Conservation (phyloP, 1,140 invertebrate genomes). For the Zaprionus vittiger region DNA sequence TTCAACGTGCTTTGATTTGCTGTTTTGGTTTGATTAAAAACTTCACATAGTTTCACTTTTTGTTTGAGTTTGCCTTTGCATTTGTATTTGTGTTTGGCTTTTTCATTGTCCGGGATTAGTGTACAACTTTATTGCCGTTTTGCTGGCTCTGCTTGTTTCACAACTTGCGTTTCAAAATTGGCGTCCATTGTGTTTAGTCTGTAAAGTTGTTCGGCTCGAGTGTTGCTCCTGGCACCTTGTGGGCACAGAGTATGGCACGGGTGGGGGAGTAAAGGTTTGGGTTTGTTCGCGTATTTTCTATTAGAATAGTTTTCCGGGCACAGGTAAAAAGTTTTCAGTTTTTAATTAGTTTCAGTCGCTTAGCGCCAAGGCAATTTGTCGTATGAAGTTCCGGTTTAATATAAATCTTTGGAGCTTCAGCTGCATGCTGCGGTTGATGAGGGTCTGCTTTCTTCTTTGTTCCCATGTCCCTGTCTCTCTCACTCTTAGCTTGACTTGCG, state of each 20-base stretch:
- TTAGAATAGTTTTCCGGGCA: slow-evolving; percentile 42
- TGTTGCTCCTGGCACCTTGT: not conserved
- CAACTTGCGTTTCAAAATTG: slow-evolving; percentile 45
- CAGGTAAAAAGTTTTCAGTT: slow-evolving; percentile 55
- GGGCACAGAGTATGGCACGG: not conserved
- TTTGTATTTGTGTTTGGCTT: slow-evolving; percentile 44
- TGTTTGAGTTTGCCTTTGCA: slow-evolving; percentile 16
- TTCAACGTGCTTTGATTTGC: slow-evolving; percentile 48
- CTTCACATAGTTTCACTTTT: slow-evolving; percentile 48
- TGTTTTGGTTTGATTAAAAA: slow-evolving; percentile 49
- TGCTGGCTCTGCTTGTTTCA: slow-evolving; percentile 15
- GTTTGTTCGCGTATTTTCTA: slow-evolving; percentile 38
- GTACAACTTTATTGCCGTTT: slow-evolving; percentile 45
- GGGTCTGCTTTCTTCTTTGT: slow-evolving; percentile 6
- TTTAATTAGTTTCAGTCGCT: slow-evolving; percentile 58
- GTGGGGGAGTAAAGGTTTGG: not conserved
- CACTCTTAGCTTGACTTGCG: not conserved
- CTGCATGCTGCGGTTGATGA: slow-evolving; percentile 36
- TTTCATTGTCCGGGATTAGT: slow-evolving; percentile 43
- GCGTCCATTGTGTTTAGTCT: slow-evolving; percentile 40
- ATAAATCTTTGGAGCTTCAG: slow-evolving; percentile 42
- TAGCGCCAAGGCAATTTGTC: slow-evolving; percentile 35
- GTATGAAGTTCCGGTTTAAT: slow-evolving; percentile 38
- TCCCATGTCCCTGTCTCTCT: too few species aligned
- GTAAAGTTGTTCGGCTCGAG: slow-evolving; percentile 37